phyloP scores from a whole-genome alignment of 1,140 invertebrate genomes.

The Calliopsis andreniformis region DNA sequence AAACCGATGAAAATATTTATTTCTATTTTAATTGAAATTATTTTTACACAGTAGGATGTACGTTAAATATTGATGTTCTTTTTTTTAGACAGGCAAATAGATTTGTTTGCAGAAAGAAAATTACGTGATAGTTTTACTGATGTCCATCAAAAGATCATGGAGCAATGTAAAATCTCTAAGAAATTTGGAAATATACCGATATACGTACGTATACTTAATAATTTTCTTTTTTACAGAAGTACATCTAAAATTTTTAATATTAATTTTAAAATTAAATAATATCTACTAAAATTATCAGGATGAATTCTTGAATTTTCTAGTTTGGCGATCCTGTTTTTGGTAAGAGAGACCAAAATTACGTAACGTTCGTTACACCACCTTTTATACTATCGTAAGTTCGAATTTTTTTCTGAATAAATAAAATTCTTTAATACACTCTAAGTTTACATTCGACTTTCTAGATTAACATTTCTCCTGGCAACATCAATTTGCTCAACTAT shows the following conservation, averaged over 20 bases:
- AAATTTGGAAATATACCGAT: conserved; percentile 84
- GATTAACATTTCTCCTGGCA: conserved; percentile 90
- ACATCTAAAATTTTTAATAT: too few relatives aligned
- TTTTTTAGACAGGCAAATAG: conserved; percentile 87
- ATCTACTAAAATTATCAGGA: neutral
- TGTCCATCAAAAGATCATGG: conserved; percentile 82
- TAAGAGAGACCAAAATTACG: conserved; percentile 84
- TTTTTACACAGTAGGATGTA: too few relatives aligned
- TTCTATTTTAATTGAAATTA: too few relatives aligned
- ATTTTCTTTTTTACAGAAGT: neutral
- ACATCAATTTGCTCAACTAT: conserved; percentile 89
- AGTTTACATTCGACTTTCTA: conserved; percentile 77
- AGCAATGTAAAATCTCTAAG: conserved; percentile 83
- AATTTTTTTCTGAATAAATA: neutral
- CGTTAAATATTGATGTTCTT: conserved; percentile 7
- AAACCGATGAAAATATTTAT: too few relatives aligned
- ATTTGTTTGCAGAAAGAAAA: conserved; percentile 84
- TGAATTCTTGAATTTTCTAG: conserved; percentile 69
- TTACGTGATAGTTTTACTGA: conserved; percentile 85
- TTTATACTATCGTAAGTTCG: conserved; percentile 86
- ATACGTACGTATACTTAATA: conserved; percentile 58
- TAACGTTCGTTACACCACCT: conserved; percentile 90
- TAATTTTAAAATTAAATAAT: too few relatives aligned
- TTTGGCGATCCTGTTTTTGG: conserved; percentile 89
- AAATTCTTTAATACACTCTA: neutral